Conservation (phyloP, 2,113 vertebrate genomes). For the Tonatia bakeri region DNA sequence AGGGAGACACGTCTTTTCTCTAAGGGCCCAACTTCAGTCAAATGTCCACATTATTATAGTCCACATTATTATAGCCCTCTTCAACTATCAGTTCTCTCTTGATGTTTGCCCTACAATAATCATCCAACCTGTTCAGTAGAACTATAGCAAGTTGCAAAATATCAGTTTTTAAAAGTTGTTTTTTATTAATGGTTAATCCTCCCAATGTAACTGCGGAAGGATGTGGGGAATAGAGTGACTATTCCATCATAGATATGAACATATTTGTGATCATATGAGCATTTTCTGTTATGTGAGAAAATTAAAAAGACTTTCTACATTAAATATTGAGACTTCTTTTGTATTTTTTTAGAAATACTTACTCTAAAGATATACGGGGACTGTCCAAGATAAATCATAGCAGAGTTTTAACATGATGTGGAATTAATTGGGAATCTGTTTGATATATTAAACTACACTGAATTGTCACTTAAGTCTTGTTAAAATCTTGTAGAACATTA, state of each 20-base stretch:
- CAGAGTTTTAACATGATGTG: not conserved
- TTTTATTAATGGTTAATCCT: not conserved
- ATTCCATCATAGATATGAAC: not conserved
- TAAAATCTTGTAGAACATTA: not conserved
- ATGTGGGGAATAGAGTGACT: not conserved
- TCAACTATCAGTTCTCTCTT: not conserved
- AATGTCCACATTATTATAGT: not conserved
- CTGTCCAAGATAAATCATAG: not conserved
- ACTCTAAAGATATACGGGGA: not conserved
- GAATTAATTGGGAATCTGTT: slow-evolving; percentile 13
- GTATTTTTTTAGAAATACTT: not conserved
- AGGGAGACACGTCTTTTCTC: not conserved
- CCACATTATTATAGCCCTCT: not conserved
- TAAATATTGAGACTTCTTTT: not conserved
- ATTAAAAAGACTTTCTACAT: not conserved
- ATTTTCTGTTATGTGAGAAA: not conserved
- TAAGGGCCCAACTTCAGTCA: not conserved
- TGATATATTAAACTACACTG: not conserved
- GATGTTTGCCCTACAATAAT: not conserved
- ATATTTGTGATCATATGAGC: not conserved
- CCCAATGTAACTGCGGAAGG: not conserved
- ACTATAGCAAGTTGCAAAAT: not conserved
- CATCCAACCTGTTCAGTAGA: not conserved
- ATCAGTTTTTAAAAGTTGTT: not conserved
- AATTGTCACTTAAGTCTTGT: slow-evolving; percentile 16